These are phyloP conservation scores for Salvelinus sp. DNA, from an alignment of 2,113 vertebrate genomes.

Conservation along the genomic window DNA sequence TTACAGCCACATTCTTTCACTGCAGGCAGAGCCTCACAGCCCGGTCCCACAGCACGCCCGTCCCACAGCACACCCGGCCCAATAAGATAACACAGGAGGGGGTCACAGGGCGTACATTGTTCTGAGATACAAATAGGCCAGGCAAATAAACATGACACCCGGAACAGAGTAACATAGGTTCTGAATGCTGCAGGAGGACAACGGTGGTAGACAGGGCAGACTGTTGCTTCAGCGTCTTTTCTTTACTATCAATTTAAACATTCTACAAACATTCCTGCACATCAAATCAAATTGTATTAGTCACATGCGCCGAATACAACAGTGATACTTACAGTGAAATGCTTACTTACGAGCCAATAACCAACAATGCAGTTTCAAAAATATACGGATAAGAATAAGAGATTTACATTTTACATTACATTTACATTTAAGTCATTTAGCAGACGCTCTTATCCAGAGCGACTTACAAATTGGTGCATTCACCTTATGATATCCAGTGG, in stretches of 20 bases:
- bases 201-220: slow-evolving; percentile 4
- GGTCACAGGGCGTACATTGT: slow-evolving; percentile 52
- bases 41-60: too few species aligned
- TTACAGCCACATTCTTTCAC: slow-evolving; percentile 65
- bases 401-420: too few species aligned
- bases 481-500: too few species aligned
- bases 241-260: background rate
- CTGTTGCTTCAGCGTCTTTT: slow-evolving; percentile 17
- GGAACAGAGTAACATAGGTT: slow-evolving; percentile 12
- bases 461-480: too few species aligned
- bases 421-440: too few species aligned
- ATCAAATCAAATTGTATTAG: background rate
- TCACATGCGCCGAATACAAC: too few species aligned
- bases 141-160: slow-evolving; percentile 60
- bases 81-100: slow-evolving; percentile 53
- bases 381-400: too few species aligned
- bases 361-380: too few species aligned
- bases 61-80: slow-evolving; percentile 28
- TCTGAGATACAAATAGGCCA: slow-evolving; percentile 55
- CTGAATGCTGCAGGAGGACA: slow-evolving; percentile 27
- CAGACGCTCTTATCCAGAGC: too few species aligned
- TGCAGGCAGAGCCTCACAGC: slow-evolving; percentile 31
- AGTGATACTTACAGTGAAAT: too few species aligned
- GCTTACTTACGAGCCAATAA: too few species aligned
- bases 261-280: slow-evolving; percentile 6